These are phyloP conservation scores for Prunella himalayana DNA, from an alignment of 2,113 vertebrate genomes.

Conservation along the genomic window DNA sequence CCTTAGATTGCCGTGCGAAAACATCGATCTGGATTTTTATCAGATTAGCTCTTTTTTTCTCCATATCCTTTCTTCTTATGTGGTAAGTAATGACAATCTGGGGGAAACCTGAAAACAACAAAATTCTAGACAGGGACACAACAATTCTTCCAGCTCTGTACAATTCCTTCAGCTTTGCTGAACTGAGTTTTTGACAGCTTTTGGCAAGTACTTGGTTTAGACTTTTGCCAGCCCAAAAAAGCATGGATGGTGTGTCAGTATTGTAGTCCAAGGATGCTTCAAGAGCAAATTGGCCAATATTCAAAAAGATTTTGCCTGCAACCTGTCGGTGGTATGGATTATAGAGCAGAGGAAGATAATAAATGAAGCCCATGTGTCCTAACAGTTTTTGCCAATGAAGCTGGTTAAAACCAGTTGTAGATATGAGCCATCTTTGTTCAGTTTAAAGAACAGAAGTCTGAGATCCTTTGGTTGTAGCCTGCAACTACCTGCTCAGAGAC, in stretches of 20 bases:
- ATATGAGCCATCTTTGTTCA: not conserved
- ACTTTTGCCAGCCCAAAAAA: not conserved
- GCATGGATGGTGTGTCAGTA: not conserved
- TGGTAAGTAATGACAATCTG: not conserved
- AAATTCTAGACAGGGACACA: not conserved
- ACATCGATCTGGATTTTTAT: not conserved
- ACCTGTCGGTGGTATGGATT: not conserved
- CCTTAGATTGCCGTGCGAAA: not conserved
- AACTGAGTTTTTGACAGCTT: not conserved
- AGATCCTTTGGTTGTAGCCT: not conserved
- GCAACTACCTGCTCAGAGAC: not conserved
- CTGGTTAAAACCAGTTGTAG: not conserved
- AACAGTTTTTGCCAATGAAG: not conserved
- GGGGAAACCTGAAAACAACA: not conserved
- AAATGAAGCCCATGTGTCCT: not conserved
- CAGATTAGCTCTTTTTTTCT: not conserved
- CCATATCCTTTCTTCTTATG: rapidly evolving
- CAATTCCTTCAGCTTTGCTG: not conserved
- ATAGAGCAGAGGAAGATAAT: not conserved
- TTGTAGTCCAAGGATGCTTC: not conserved
- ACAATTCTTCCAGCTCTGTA: not conserved
- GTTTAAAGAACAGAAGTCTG: not conserved
- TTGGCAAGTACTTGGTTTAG: not conserved
- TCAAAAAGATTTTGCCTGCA: not conserved
- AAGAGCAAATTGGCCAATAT: not conserved